Conservation (phyloP, 2,797 vertebrate genomes). For the Zonotrichia albicollis region DNA sequence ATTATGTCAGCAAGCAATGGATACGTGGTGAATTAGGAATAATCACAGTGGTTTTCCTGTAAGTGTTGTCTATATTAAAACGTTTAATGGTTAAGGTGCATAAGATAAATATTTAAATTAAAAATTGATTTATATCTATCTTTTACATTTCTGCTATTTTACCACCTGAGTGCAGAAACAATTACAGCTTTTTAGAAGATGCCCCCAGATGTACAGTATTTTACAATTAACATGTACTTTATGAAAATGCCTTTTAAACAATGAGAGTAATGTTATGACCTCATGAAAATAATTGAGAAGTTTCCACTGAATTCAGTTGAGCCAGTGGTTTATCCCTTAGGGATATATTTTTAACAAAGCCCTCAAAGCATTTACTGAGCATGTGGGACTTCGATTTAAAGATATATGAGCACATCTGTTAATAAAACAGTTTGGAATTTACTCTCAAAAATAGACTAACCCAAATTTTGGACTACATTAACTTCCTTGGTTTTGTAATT, state of each 20-base stretch:
- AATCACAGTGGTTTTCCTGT: background rate
- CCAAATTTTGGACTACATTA: background rate
- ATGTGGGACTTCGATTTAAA: background rate
- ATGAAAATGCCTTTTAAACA: background rate
- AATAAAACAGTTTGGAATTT: background rate
- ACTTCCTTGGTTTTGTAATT: background rate
- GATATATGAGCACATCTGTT: background rate
- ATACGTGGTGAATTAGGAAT: background rate
- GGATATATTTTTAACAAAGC: background rate
- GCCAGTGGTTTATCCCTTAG: background rate
- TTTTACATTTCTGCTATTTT: background rate
- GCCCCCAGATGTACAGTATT: background rate
- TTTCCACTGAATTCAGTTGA: background rate
- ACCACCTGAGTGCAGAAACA: background rate
- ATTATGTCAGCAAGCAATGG: background rate
- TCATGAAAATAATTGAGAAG: background rate
- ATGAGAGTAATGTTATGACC: background rate
- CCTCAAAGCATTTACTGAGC: background rate
- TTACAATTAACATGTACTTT: background rate
- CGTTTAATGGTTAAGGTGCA: background rate
- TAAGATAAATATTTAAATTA: background rate
- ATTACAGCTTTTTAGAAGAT: background rate
- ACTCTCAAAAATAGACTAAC: background rate
- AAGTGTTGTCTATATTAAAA: background rate
- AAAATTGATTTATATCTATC: background rate